These are phyloP conservation scores for Dipodomys merriami DNA, from an alignment of 2,113 vertebrate species.

Conservation along the genomic window DNA sequence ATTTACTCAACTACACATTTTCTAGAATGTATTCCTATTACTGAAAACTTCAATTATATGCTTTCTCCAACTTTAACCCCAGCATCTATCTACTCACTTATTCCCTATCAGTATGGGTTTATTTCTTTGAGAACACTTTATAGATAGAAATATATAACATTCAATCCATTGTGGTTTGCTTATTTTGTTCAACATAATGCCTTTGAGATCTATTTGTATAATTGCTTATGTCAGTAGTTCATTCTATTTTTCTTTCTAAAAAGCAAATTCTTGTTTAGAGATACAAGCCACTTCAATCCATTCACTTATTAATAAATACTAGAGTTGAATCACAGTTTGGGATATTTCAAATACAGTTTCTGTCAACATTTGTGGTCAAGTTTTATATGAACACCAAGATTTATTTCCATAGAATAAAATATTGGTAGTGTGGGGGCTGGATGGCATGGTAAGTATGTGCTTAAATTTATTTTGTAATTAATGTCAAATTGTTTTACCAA, in stretches of 20 bases:
- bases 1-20: too few species aligned
- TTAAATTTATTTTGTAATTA: background rate
- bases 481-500: background rate
- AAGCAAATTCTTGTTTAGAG: background rate
- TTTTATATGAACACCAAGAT: background rate
- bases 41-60: background rate
- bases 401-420: background rate
- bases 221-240: background rate
- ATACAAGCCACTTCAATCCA: background rate
- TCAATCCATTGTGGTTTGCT: rapidly evolving
- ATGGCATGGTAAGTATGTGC: background rate
- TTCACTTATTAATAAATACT: background rate
- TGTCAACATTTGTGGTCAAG: background rate
- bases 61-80: background rate
- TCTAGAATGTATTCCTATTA: background rate
- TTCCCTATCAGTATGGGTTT: background rate
- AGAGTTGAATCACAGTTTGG: background rate
- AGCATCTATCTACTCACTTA: too few species aligned
- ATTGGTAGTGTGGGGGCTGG: background rate
- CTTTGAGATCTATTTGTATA: background rate
- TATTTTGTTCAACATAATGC: background rate
- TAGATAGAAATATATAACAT: background rate
- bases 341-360: background rate
- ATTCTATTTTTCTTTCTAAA: background rate
- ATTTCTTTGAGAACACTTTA: background rate